A percentile compares a stretch with the other conserved stretches of the same genome.
phyloP scores from a whole-genome alignment of 2,797 vertebrate genomes.

The Sus cebifrons region DNA sequence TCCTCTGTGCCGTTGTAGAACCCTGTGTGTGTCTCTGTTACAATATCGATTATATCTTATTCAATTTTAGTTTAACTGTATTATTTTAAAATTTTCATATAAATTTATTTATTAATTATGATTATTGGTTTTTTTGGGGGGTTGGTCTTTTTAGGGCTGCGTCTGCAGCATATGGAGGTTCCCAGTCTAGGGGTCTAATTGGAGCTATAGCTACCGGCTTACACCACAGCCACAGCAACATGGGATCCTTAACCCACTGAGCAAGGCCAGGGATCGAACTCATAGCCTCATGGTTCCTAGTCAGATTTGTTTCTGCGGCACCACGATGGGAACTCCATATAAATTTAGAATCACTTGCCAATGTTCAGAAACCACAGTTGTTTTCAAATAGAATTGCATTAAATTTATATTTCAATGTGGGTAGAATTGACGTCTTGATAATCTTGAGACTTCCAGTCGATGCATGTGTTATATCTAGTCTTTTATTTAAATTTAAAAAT shows the following conservation, averaged over 20 bases:
- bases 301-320: too few species aligned
- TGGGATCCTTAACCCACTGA: too few species aligned
- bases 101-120: too few species aligned
- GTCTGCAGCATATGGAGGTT: too few species aligned
- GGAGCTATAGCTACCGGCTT: too few species aligned
- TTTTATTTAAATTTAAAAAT: constrained; percentile 42
- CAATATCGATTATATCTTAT: not conserved
- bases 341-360: not conserved
- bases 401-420: not conserved
- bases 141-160: too few species aligned
- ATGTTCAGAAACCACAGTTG: not conserved
- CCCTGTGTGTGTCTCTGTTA: not conserved
- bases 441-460: not conserved
- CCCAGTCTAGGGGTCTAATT: too few species aligned
- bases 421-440: not conserved
- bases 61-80: constrained; percentile 8
- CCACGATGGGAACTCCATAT: too few species aligned
- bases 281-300: too few species aligned
- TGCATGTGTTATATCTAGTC: not conserved
- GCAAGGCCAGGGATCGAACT: too few species aligned
- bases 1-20: not conserved
- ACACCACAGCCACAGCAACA: too few species aligned
- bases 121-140: too few species aligned
- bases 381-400: constrained; percentile 8
- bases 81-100: not conserved